Evolutionary conservation across 2,888 invertebrate genomes (phyloP), one percentile per base, ranked within the genome.

Genomic region (Heliconius erato): DNA sequence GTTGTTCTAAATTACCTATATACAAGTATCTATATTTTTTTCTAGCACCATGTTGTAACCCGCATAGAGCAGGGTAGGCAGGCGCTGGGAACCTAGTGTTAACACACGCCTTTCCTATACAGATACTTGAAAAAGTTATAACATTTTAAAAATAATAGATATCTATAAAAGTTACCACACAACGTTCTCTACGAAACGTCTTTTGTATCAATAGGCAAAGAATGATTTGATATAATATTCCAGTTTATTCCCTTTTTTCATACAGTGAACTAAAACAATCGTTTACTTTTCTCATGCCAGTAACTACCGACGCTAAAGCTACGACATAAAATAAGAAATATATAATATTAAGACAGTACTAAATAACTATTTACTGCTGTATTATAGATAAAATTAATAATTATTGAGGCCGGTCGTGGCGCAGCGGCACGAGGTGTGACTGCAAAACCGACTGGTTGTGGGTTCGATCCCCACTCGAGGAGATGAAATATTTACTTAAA

Each of bases 291-390:
- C 59, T 76, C 63, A 63, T 59, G 59, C 35, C 35, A 35, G 74
- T 76, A 59, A 74, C 74, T 74, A 59, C 63, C 35, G n/a, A n/a
- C n/a, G n/a, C n/a, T n/a, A 76, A 76, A 63, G 76, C n/a, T 63
- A 28, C n/a, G 63, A n/a, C 32, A 35, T 19, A 1, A 16, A 69
- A 26, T 23, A 28, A 49, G 28, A 74, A 74, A 28, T 74, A 74
- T 54, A 54, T 19, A 12, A 74, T 54, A 74, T 12, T 63, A 54
- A 74, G 54, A 28, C 11, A 59, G 32, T 23, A 54, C 23, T 59
- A 74, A 59, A 23, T 59, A 32, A 32, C 3, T 32, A 32, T 32
- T 32, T 32, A 4, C 32, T 32, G 32, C 32, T 32, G 28, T 68
- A 68, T 19, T 35, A 32, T 19, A 32, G 16, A 68, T 14, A 71